Base-by-base conservation (phyloP, 2,797 vertebrate genomes). In the Morus bassanus region DNA sequence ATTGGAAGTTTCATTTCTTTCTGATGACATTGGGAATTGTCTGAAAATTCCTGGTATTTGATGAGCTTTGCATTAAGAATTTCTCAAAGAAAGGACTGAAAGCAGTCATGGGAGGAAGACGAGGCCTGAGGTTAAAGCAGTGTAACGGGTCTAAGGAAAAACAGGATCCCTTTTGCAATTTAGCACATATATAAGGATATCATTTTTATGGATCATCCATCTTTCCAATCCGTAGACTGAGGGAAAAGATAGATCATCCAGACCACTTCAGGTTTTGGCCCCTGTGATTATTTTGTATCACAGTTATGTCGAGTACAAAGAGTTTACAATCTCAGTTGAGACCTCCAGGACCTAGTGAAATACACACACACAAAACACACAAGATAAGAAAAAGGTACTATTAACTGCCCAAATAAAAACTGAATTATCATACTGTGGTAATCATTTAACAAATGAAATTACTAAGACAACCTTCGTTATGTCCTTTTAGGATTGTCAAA, bases 1-100 rank as follows among this genome's bases (percentile, higher is more conserved):
- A 76, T 21, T 4, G 5, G 35, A 61, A 88, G 50, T 65, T 90
- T 95, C 50, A 41, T 84, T 91, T 61, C 57, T 57, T 88, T 94
- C 51, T 81, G 50, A 61, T 72, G 69, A 68, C 56, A 35, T 13
- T 48, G n/a, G 11, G 15, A 50, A 64, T 50, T 67, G 57, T 59
- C 31, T 67, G 45, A 45, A 95, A 83, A 94, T 74, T 77, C 31
- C 16, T 64, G 31, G 13, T 35, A 76, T 76, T 82, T 65, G 30
- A 81, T 46, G 30, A 81, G 17, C 16, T 31, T 86, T 88, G 18
- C 11, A 28, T 17, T 73, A 54, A 86, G 57, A 70, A 69, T 59
- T 78, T 81, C 69, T 81, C n/a, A 68, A 73, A 85, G 28, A 48
- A 74, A 84, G 31, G 17, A 61, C 64, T 69, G 30, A 59, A 78